Base-by-base conservation (phyloP, 1,140 invertebrate species). In the Papilio helenus region DNA sequence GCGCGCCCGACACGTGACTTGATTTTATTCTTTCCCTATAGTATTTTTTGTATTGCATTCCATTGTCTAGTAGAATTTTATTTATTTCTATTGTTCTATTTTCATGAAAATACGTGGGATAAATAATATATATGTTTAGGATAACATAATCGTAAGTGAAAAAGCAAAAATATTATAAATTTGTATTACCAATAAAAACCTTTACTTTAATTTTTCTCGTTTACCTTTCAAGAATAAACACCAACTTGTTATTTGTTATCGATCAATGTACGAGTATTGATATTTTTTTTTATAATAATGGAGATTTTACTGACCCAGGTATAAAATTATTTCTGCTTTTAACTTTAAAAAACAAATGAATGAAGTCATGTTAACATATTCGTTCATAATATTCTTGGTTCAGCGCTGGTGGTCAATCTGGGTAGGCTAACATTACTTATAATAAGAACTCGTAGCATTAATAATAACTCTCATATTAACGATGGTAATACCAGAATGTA, bases 1-100 rank as follows among this genome's bases (percentile, higher is more conserved):
- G 91, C 88, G 89, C 92, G 92, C 90, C 82, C 61, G 86, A 83
- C 93, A 94, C 93, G 93, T 94, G 93, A 93, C 93, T 85, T 81
- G 85, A 88, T 88, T 89, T 88, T 89, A 86, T 88, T 88, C 82
- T 86, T 84, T 84, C 82, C 84, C 85, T 87, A 92, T 92, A 86
- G 87, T 88, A 87, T 90, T 92, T 93, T 92, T 91, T 91, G 86
- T 88, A 82, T 86, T 83, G 82, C 87, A 85, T 73, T 46, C 73
- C 49, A 76, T 76, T 76, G 73, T 76, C 73, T 55, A 76, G 49
- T 73, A 73, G 44, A 44, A 26, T 73, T 49, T 46, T 73, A 46
- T 49, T 73, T 78, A 81, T 58, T 77, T 74, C 46, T 55, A 58
- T 68, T 51, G 23, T 76, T 72, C 44, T 72, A 72, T 82, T 73